Evolutionary conservation across 2,113 vertebrate species (phyloP), one percentile per base, ranked within the genome.

Genomic region (Caranx melampygus): DNA sequence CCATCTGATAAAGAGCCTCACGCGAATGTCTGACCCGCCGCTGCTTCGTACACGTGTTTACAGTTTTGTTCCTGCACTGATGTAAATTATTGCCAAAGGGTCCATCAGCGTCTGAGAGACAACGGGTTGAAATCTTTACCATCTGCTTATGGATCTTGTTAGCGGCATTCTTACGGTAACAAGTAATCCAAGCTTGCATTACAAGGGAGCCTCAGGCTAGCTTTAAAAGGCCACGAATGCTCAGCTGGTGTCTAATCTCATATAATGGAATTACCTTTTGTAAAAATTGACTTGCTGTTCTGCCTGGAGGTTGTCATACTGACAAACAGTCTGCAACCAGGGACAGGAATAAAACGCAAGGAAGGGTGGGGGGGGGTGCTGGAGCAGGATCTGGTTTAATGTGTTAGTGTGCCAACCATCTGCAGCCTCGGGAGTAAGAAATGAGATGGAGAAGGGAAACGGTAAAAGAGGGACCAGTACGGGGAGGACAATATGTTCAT

Each of bases 91-190:
- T 66, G 72, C 75, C 72, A 65, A n/a, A 8, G 26, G 26, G 31
- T 65, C 33, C 21, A 55, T 52, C 42, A 55, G 42, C 34, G 72
- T 76, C 73, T 31, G 66, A 64, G 16, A 75, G 58, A 84, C 70
- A 67, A 70, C n/a, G 62, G 52, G 52, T 44, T 47, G 9, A 77
- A 79, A 78, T 79, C 31, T 82, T 84, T 75, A 74, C 83, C 72
- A 82, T 80, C 45, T 77, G 55, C 78, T 81, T 71, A 83, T 69
- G 57, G 64, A 74, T 79, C 85, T 79, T 21, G 42, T 93, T 86
- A 82, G 79, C 51, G 42, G 75, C 62, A 87, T 92, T 90, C 76
- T 70, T 73, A 55, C 8, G 21, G 33, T 64, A 85, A 82, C 73
- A 73, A 67, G 70, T 68, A 82, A 87, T 15, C 51, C 34, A 66